Conservation (phyloP, 2,888 invertebrate genomes). For the Campaea margaritaria region DNA sequence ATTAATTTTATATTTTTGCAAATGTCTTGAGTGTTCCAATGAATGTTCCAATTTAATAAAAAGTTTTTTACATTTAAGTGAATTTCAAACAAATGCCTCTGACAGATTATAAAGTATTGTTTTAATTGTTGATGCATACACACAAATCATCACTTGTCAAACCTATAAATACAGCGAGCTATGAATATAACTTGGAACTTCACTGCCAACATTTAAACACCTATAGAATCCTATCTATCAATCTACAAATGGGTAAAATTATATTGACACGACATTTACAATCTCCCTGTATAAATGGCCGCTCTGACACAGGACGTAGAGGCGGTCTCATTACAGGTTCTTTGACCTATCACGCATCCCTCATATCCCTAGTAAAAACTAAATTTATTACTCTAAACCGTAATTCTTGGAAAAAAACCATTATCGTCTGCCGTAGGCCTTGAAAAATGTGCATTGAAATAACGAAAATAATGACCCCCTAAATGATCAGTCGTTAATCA, state of each 20-base stretch:
- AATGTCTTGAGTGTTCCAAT: too few species aligned
- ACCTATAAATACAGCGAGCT: too few species aligned
- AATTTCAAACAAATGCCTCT: too few species aligned
- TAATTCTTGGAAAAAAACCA: not conserved
- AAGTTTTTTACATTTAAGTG: too few species aligned
- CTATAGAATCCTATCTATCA: too few species aligned
- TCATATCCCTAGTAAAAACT: constrained; percentile 26
- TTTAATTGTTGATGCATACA: too few species aligned
- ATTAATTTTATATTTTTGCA: too few species aligned
- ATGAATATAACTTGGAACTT: too few species aligned
- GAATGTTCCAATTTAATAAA: too few species aligned
- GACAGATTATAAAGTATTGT: too few species aligned
- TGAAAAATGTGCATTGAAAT: constrained; percentile 7
- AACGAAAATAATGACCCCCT: not conserved
- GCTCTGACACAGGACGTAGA: constrained; percentile 30
- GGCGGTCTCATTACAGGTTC: constrained; percentile 29
- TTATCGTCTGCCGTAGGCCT: not conserved
- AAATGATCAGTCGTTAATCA: not conserved
- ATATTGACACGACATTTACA: not conserved
- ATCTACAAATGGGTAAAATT: not conserved
- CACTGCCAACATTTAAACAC: too few species aligned
- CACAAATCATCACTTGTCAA: too few species aligned
- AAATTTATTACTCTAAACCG: constrained; percentile 17
- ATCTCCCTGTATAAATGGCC: not conserved
- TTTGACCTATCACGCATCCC: constrained; percentile 36